Conservation (phyloP, 1,140 invertebrate species). For the Drosophila bocqueti region DNA sequence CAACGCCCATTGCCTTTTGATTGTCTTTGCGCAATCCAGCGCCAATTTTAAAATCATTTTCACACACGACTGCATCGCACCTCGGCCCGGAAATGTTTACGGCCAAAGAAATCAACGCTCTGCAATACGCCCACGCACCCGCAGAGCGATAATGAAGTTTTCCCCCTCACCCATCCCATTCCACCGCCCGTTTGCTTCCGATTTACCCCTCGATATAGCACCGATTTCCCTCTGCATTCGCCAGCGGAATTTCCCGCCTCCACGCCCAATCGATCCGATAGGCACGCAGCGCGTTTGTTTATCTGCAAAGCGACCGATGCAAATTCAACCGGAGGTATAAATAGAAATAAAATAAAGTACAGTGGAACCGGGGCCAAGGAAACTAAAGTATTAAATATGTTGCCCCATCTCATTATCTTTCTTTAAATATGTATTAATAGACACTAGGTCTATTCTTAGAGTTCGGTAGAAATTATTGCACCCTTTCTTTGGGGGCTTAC, state of each 20-base stretch:
- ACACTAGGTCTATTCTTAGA: no score
- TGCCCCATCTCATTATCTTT: no score
- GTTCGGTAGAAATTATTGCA: no score
- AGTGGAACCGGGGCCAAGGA: background rate
- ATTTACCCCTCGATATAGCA: conserved; percentile 8
- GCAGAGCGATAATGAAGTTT: conserved; percentile 20
- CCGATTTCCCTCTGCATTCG: conserved; percentile 4
- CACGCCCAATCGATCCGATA: conserved; percentile 41
- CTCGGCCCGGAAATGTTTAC: conserved; percentile 73
- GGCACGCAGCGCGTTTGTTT: conserved; percentile 48
- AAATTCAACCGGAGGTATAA: conserved; percentile 34
- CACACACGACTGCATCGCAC: conserved; percentile 77
- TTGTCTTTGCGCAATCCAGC: conserved; percentile 73
- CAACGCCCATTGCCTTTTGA: conserved; percentile 72
- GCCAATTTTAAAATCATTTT: conserved; percentile 81
- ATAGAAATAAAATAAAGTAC: conserved; percentile 38
- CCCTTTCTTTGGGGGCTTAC: no score
- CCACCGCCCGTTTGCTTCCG: background rate
- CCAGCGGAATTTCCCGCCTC: conserved; percentile 31
- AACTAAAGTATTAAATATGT: background rate
- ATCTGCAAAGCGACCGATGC: conserved; percentile 41
- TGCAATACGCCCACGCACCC: conserved; percentile 26
- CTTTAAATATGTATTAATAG: no score
- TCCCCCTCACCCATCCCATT: background rate
- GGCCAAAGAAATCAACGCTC: conserved; percentile 56